Base-by-base conservation (phyloP, 2,888 invertebrate genomes). In the Acronicta leporina region DNA sequence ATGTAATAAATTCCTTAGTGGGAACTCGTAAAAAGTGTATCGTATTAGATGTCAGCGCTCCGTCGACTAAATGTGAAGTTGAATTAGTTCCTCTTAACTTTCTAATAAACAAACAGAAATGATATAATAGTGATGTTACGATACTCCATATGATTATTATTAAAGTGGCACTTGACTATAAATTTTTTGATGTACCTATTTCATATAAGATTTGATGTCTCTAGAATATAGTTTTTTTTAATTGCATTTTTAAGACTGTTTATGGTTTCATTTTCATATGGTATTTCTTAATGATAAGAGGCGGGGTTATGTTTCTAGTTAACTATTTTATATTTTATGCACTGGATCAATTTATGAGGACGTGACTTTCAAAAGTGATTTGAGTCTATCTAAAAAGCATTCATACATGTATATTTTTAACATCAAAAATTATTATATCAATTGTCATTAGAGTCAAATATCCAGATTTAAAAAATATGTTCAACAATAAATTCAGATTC, bases 21-120 rank as follows among this genome's bases (percentile, higher is more conserved):
- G 70, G 84, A 85, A 86, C 85, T 88, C 91, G 83, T 93, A 92
- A 93, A 92, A 90, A 87, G 77, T 78, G 77, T 81, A 86, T 82
- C 86, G 83, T 88, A 89, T 86, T 83, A 87, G 87, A 87, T 90
- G 91, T 91, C 89, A 87, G 64, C 84, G 80, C 75, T 65, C 67
- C 79, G 82, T 80, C 77, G 80, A 81, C 81, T 86, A 87, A 88
- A 90, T 87, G 87, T 84, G 87, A 77, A 86, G 82, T 82, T 84
- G 88, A 92, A 89, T 92, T 91, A 89, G 89, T 83, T 79, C 69
- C 81, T 83, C 83, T 85, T 86, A 87, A 86, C 76, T 85, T 86
- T 83, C 75, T 79, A 85, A 91, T 88, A 90, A 91, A 92, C 87
- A 86, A 85, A 86, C 79, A 80, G 64, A 73, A 76, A 75, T 78